These are phyloP conservation scores for Enteromius paludinosus DNA, from an alignment of 2,797 vertebrate species.

Conservation along the genomic window DNA sequence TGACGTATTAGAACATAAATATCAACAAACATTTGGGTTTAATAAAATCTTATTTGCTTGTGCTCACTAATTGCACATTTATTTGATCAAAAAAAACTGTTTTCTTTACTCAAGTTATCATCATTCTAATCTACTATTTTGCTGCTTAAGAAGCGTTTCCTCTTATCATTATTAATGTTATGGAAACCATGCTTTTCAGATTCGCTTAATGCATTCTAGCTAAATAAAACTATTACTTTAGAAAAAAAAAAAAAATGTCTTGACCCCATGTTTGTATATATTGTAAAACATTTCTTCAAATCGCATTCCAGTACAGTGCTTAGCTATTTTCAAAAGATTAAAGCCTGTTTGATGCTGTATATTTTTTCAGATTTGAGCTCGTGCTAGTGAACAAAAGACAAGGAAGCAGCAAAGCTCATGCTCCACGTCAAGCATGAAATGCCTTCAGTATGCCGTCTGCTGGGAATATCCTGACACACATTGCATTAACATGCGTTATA, in stretches of 20 bases:
- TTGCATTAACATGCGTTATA: constrained; percentile 28
- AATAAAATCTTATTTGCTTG: not conserved
- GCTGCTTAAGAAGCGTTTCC: not conserved
- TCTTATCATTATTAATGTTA: not conserved
- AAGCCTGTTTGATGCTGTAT: not conserved
- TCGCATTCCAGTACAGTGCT: not conserved
- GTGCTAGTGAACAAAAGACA: constrained; percentile 31
- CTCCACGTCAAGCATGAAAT: constrained; percentile 31
- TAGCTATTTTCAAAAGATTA: not conserved
- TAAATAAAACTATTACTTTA: not conserved
- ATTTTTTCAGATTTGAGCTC: not conserved
- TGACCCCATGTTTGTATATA: not conserved
- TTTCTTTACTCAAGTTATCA: not conserved
- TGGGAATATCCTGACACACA: constrained; percentile 31
- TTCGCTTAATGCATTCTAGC: not conserved
- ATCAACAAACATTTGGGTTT: not conserved
- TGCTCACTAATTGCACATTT: not conserved
- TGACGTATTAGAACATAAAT: not conserved
- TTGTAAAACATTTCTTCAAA: not conserved
- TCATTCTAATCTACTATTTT: not conserved
- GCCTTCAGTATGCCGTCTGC: not conserved
- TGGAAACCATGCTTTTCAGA: not conserved
- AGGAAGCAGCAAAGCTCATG: constrained; percentile 17
- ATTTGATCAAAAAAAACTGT: too few species aligned
- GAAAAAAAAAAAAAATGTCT: not conserved